Percentiles rank a stretch among this genome's conserved stretches.
Evolutionary conservation across 1,140 invertebrate genomes (phyloP).

Genomic region (Drosophila kohkoa): DNA sequence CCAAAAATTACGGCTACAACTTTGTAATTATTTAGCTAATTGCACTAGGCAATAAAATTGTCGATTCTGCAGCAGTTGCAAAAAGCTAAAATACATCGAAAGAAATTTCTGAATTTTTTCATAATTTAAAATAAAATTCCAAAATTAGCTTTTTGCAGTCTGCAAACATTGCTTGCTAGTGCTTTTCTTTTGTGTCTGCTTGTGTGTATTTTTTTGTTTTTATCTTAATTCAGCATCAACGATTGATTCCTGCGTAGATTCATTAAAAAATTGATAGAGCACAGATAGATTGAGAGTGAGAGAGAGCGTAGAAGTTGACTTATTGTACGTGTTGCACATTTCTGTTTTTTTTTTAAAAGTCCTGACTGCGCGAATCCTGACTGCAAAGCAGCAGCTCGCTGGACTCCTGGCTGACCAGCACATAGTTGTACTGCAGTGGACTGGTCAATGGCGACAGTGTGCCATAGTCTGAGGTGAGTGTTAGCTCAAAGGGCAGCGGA

Average conservation of each 20-base stretch:
- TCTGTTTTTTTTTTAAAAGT: constrained; percentile 5
- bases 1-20: constrained; percentile 66
- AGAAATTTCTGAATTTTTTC: neutral
- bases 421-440: constrained; percentile 56
- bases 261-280: constrained; percentile 6
- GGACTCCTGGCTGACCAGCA: constrained; percentile 49
- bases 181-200: constrained; percentile 2
- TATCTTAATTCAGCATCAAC: constrained; percentile 72
- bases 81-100: neutral
- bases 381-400: constrained; percentile 55
- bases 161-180: constrained; percentile 12
- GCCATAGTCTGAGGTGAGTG: constrained; percentile 69
- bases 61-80: neutral
- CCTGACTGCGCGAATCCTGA: constrained; percentile 23
- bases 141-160: neutral
- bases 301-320: neutral
- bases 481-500: constrained; percentile 64
- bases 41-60: constrained; percentile 24
- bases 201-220: constrained; percentile 13
- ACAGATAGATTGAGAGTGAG: neutral
- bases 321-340: constrained; percentile 33
- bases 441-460: constrained; percentile 65
- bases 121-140: neutral
- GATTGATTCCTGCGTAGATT: constrained; percentile 58
- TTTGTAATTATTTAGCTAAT: constrained; percentile 53